A percentile compares a stretch with the other conserved stretches of the same genome.
Conservation (phyloP, 2,888 invertebrate species). For the Lymantria monacha region DNA sequence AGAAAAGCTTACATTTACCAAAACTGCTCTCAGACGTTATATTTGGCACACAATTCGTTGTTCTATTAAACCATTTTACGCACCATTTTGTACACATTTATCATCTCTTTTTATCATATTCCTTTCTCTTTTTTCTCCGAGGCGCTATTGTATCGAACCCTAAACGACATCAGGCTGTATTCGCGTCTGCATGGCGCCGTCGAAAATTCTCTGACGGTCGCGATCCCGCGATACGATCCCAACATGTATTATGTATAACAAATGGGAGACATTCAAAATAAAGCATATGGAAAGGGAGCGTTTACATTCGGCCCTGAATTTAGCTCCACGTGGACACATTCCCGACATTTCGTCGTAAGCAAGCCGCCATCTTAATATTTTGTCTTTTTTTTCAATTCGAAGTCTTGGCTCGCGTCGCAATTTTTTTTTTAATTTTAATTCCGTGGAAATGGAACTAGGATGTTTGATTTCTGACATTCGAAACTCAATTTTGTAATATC, state of each 20-base stretch:
- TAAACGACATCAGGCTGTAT: conserved; percentile 58
- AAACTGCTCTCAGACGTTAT: not conserved
- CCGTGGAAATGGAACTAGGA: conserved; percentile 18
- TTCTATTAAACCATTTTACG: conserved; percentile 18
- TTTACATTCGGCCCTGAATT: conserved; percentile 64
- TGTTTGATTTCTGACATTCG: conserved; percentile 12
- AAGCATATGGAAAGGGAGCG: conserved; percentile 58
- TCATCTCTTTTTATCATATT: conserved; percentile 10
- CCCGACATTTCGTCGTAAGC: conserved; percentile 63
- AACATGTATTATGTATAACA: conserved; percentile 81
- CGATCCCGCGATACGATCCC: conserved; percentile 75
- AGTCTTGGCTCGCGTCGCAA: conserved; percentile 21
- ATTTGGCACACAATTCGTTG: conserved; percentile 12
- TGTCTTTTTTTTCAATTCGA: conserved; percentile 20
- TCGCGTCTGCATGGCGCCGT: conserved; percentile 68
- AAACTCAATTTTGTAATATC: conserved; percentile 7
- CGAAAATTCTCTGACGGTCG: conserved; percentile 70
- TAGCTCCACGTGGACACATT: conserved; percentile 69
- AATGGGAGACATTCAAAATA: conserved; percentile 81
- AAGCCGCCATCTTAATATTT: conserved; percentile 35
- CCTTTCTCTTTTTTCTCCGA: conserved; percentile 13
- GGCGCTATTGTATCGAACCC: conserved; percentile 17
- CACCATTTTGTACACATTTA: conserved; percentile 16
- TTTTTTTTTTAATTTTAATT: conserved; percentile 26
- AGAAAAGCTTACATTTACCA: no score